Base-by-base conservation (phyloP, 2,888 invertebrate species). In the Tanypteryx hageni region DNA sequence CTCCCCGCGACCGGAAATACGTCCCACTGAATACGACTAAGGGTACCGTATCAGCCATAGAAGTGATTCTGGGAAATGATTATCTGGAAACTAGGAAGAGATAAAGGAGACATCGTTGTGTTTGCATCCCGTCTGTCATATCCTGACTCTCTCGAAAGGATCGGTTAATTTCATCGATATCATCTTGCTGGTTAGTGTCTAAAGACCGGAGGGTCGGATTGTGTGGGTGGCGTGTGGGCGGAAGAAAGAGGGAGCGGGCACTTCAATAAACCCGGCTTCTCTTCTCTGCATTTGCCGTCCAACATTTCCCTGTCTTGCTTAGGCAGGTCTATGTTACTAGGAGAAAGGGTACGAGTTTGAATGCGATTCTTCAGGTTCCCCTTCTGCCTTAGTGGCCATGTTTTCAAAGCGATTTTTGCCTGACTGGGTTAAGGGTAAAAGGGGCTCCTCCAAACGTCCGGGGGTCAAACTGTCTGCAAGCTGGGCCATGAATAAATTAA, bases 101-200 rank as follows among this genome's bases (percentile, higher is more conserved):
- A 68, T 68, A 76, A 76, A 27, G 22, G n/a, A 76, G n/a, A 22
- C 22, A 27, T 13, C 13, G 11, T 0, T 27, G 27, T 76, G 76
- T 76, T 76, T 76, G 76, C 76, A 76, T 76, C 18, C 68, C 18
- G 68, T n/a, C 76, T 76, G 22, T 76, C 27, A 44, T 27, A 16
- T 64, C 68, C n/a, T 68, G 68, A 9, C 44, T 44, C 44, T 44
- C 44, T 44, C 44, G 44, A 44, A 44, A 44, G 44, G 44, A 5
- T 44, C 18, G 18, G 68, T 68, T 76, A 76, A 76, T 22, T 76
- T 76, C n/a, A 76, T 76, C 76, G 76, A 76, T 68, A 18, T 68
- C n/a, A 18, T 10, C 44, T 44, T 44, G 44, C 44, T 44, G 44
- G 44, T 5, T 44, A 5, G 44, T 44, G 44, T 44, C 44, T 44